A percentile compares a stretch with the other conserved stretches of the same genome.
Evolutionary conservation across 1,140 invertebrate species (phyloP).

Genomic region (Matsumurasca onukii): DNA sequence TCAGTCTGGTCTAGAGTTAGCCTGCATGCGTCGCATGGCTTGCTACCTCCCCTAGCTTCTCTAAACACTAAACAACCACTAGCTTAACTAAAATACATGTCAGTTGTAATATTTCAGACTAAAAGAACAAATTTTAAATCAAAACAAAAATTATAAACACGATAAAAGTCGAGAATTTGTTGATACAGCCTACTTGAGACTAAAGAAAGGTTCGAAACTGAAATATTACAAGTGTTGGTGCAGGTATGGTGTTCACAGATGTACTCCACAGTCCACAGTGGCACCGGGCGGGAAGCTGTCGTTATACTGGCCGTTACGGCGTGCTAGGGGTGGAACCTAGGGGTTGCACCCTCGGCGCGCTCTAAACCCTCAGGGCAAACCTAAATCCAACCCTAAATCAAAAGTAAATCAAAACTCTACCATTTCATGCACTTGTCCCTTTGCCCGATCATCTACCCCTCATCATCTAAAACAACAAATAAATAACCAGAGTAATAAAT

Average conservation of each 20-base stretch:
- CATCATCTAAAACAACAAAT: not conserved
- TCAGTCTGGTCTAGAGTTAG: no score
- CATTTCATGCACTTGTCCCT: not conserved
- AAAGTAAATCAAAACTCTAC: not conserved
- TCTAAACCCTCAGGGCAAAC: not conserved
- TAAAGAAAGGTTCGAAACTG: no score
- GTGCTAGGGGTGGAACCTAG: not conserved
- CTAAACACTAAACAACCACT: no score
- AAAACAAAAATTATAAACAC: not conserved
- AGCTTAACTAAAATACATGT: constrained; percentile 14
- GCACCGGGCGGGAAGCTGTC: not conserved
- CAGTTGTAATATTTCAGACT: constrained; percentile 23
- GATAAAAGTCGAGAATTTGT: no score
- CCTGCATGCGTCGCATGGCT: no score
- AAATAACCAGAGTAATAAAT: not conserved
- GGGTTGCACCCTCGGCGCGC: not conserved
- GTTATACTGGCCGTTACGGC: not conserved
- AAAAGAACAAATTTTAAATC: constrained; percentile 8
- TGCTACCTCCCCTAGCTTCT: no score
- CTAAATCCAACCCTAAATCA: not conserved
- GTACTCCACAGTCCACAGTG: not conserved
- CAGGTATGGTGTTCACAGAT: not conserved
- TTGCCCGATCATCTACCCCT: not conserved
- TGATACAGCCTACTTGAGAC: no score
- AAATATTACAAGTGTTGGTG: constrained; percentile 26